These are phyloP conservation scores for Pyrrhia umbra DNA, from an alignment of 2,888 invertebrate genomes.

Conservation along the genomic window DNA sequence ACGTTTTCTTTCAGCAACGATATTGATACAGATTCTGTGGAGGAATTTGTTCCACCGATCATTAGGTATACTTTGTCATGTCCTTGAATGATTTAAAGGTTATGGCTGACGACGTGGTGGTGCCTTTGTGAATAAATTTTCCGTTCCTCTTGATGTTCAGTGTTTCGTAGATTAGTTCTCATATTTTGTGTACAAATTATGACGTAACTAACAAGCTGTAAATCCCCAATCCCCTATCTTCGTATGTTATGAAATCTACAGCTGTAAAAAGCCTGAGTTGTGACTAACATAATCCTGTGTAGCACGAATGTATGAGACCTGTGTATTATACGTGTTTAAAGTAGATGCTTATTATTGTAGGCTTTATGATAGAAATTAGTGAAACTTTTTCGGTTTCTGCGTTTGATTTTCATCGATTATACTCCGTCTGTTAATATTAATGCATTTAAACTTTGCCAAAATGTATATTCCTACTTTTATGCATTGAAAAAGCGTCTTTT, in stretches of 20 bases:
- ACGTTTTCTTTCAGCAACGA: conserved; percentile 86
- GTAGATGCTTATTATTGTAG: conserved; percentile 39
- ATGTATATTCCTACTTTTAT: not conserved
- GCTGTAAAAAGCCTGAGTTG: conserved; percentile 49
- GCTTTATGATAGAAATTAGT: conserved; percentile 19
- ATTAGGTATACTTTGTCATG: conserved; percentile 83
- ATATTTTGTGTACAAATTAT: conserved; percentile 46
- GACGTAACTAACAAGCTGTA: conserved; percentile 60
- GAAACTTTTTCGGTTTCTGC: conserved; percentile 3
- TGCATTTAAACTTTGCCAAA: not conserved
- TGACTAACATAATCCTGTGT: conserved; percentile 58
- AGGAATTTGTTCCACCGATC: conserved; percentile 75
- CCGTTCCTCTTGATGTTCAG: conserved; percentile 49
- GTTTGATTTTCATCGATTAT: not conserved
- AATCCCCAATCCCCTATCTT: conserved; percentile 27
- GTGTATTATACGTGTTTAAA: conserved; percentile 19
- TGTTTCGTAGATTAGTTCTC: conserved; percentile 53
- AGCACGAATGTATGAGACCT: conserved; percentile 37
- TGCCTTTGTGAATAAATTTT: conserved; percentile 77
- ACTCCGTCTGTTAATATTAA: not conserved
- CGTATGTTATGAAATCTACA: conserved; percentile 38
- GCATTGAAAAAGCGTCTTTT: no score
- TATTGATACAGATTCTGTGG: conserved; percentile 78
- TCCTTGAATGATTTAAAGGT: conserved; percentile 69
- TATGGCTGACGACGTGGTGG: conserved; percentile 67